Evolutionary conservation across 2,888 invertebrate genomes (phyloP), one percentile per base, ranked within the genome.

Genomic region (Pheosia gnoma): DNA sequence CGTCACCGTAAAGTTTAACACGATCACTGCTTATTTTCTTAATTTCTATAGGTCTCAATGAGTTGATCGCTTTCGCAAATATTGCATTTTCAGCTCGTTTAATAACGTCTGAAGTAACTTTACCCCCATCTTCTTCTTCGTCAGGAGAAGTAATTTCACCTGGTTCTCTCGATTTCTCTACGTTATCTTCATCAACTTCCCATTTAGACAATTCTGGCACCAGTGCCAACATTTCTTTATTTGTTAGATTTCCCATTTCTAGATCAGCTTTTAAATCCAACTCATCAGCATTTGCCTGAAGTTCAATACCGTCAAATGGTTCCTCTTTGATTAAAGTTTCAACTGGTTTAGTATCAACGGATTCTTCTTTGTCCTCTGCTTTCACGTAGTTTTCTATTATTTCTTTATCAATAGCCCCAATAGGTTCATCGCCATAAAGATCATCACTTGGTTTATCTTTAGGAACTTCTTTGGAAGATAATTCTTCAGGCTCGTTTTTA

Each of bases 1-100:
- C 95, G 66, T 94, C 94, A 5, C 94, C 92, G 80, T 96, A 96
- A 41, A 96, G 83, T 81, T 96, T 96, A 11, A 95, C 93, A n/a
- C 96, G 94, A 73, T 96, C 96, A 63, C 94, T 94, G 70, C 95
- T 95, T 59, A 96, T 96, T 84, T 96, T 96, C 80, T 96, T 96
- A 58, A 96, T 96, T 90, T 97, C 97, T 59, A 96, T 95, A 0
- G 96, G 96, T 63, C 96, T 94, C 56, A 97, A 95, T 0, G 97
- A 97, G 79, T 96, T 97, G 54, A 97, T 96, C 0, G 97, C 97
- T 86, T 98, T 97, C 53, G 98, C 97, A 84, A 98, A 97, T 75
- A 98, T 97, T 0, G 97, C 98, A 84, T 98, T 98, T 90, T 98
- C 98, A 2, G 98, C 98, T 71, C 98, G 94, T 82, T 98, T 98